Evolutionary conservation across 1,140 invertebrate genomes (phyloP).

Genomic region (Drosophila novamexicana): DNA sequence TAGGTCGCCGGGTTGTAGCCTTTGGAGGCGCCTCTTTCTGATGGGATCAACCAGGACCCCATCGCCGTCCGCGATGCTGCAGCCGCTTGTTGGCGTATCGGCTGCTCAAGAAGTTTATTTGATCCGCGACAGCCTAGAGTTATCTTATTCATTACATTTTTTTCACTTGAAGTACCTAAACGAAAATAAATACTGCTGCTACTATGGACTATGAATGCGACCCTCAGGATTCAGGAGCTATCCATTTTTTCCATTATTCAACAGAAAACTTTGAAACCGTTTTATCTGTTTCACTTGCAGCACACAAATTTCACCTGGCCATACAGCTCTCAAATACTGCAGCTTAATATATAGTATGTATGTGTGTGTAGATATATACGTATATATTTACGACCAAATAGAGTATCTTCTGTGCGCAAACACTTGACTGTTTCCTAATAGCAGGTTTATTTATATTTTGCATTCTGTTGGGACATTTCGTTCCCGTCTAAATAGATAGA

Average conservation of each 20-base stretch:
- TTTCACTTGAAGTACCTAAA: no score
- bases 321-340: background rate
- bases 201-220: no score
- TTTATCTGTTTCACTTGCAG: background rate
- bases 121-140: no score
- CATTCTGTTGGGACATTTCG: constrained; percentile 10
- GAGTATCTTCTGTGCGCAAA: background rate
- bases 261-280: background rate
- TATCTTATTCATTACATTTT: no score
- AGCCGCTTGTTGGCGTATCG: no score
- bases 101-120: no score
- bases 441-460: constrained; percentile 24
- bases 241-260: background rate
- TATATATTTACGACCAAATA: constrained; percentile 3
- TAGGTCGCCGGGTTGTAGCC: no score
- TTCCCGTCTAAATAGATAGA: constrained; percentile 28
- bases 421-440: background rate
- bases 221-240: background rate
- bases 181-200: no score
- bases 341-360: background rate
- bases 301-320: background rate
- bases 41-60: no score
- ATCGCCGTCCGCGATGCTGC: no score
- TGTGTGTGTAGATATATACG: background rate
- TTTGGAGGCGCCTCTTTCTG: no score